Evolutionary conservation across 2,797 vertebrate genomes (phyloP), one percentile per base, ranked within the genome.

Genomic region (Alfaro cultratus): DNA sequence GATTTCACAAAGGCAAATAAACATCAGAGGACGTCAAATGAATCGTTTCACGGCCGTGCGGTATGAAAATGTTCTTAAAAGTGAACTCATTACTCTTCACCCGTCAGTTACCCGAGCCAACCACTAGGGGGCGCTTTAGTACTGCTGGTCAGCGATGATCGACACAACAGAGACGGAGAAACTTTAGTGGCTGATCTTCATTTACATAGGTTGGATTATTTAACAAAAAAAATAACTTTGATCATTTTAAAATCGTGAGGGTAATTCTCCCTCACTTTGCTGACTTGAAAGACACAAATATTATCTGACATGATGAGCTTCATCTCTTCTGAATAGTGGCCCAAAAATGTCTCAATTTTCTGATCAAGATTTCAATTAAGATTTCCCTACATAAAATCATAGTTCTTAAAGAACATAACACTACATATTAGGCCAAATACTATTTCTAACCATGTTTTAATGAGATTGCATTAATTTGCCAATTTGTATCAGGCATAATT

Each of bases 1-100:
- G 46, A 45, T 77, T 77, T 83, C 23, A 71, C 26, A 29, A 45
- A 71, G 68, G 26, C 39, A n/a, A 71, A 71, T 71, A 45, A 71
- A 71, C 21, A 46, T 16, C 41, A 46, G 43, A 45, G 13, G 68
- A 29, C 26, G 13, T 71, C 41, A 29, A n/a, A 71, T 45, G 12
- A 46, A 45, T 45, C 68, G 7, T 45, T 67, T 70, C 67, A 70
- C 12, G 43, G 68, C 26, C 13, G 6, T 29, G 41, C 26, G 1
- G 41, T n/a, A 29, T 71, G 13, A 71, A n/a, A 16, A 46, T 29
- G 26, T 13, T 70, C 43, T 43, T n/a, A 10, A 23, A 26, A 43
- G 23, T 7, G n/a, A 71, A 46, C 13, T 71, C 41, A 45, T 29
- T 46, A 43, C 67, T 70, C 67, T 26, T 68, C 62, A 68, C 11